Percentiles rank a stretch among this genome's conserved stretches.
These are phyloP conservation scores for Neogale vison DNA, from an alignment of 2,113 vertebrate species.

Conservation along the genomic window DNA sequence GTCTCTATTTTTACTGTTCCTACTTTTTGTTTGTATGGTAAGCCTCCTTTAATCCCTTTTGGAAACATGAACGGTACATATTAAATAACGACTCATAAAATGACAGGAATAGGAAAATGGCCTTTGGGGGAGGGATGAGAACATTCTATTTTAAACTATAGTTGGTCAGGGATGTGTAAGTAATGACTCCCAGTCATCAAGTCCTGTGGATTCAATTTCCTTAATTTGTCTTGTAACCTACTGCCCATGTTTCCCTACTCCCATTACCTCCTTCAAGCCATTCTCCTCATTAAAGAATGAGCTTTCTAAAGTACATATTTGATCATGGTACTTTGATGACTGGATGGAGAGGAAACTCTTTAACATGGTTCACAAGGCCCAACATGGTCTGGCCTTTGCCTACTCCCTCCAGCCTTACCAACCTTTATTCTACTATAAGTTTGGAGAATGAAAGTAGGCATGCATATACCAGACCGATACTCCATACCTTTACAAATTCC, in stretches of 20 bases:
- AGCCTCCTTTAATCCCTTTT: slow-evolving; percentile 68
- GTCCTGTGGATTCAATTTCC: slow-evolving; percentile 1
- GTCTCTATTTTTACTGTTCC: slow-evolving; percentile 72
- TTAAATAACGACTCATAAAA: slow-evolving; percentile 76
- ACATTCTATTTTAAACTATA: slow-evolving; percentile 75
- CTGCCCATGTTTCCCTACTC: not conserved
- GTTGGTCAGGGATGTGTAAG: not conserved
- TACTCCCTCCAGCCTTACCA: not conserved
- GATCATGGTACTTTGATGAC: not conserved
- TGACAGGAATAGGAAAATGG: slow-evolving; percentile 73
- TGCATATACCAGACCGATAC: not conserved
- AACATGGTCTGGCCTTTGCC: not conserved
- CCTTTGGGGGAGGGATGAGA: slow-evolving; percentile 49
- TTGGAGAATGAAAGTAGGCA: not conserved
- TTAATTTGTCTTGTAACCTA: not conserved
- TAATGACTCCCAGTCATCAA: not conserved
- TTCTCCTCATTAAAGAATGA: not conserved
- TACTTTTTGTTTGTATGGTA: slow-evolving; percentile 63
- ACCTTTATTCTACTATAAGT: not conserved
- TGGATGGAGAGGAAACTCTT: not conserved
- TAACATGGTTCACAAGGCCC: not conserved
- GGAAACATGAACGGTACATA: slow-evolving; percentile 66
- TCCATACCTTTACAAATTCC: not conserved
- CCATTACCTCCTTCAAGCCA: not conserved
- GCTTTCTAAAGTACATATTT: not conserved